Percentiles rank a stretch among this genome's conserved stretches.
Conservation (phyloP, 2,797 vertebrate species). For the Apodemus agrarius region DNA sequence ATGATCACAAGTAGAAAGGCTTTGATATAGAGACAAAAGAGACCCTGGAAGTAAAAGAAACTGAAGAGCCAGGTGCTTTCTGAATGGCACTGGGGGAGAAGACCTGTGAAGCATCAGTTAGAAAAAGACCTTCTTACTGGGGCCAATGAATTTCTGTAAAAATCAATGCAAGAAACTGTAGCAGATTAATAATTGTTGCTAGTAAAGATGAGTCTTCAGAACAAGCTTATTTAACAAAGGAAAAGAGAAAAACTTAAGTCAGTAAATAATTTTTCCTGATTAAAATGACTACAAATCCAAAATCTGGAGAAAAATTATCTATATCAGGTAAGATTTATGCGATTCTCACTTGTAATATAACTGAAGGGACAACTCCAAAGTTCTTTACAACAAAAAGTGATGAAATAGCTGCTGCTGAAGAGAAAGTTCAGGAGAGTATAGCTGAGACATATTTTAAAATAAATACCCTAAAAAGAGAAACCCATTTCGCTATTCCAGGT, state of each 20-base stretch:
- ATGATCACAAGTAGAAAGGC: neutral
- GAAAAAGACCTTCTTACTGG: neutral
- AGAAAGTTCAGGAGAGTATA: neutral
- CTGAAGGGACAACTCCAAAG: neutral
- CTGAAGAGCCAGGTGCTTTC: neutral
- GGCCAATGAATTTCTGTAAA: rapidly evolving
- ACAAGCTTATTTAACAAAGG: neutral
- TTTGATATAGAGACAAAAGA: neutral
- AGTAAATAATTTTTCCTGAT: neutral
- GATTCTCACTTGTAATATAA: neutral
- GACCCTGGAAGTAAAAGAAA: neutral
- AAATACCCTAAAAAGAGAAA: neutral
- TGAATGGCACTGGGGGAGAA: neutral
- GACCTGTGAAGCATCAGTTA: neutral
- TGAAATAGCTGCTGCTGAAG: neutral
- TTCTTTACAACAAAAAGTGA: neutral
- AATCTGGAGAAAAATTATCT: neutral
- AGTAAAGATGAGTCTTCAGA: neutral
- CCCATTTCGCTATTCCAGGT: neutral
- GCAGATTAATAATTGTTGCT: too few species aligned
- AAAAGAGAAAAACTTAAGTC: neutral
- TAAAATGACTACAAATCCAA: neutral
- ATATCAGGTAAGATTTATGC: neutral
- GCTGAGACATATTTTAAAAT: neutral
- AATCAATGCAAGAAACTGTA: neutral